Evolutionary conservation across 2,113 vertebrate species (phyloP).

Genomic region (Pituophis catenifer): DNA sequence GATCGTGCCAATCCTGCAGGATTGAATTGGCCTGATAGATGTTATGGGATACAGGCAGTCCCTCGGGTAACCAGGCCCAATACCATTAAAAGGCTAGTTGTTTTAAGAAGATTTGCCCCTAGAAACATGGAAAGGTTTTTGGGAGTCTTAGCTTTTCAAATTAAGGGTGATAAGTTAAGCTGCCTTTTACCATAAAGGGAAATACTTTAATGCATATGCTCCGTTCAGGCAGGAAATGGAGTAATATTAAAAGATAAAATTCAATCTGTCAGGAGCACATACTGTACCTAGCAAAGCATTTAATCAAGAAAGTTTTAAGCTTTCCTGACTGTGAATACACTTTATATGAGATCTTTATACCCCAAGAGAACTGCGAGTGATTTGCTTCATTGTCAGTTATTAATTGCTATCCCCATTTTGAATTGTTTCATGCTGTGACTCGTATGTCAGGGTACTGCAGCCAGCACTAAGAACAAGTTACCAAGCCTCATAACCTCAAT

Average conservation of each 20-base stretch:
- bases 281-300: neutral
- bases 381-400: neutral
- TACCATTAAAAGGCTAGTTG: neutral
- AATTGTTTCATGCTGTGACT: neutral
- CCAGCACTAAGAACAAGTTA: constrained; percentile 98
- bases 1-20: neutral
- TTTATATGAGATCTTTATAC: neutral
- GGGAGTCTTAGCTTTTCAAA: neutral
- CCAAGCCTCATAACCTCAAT: constrained; percentile 94
- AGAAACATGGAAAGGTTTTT: neutral
- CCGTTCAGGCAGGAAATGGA: neutral
- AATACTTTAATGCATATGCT: neutral
- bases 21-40: neutral
- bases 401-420: neutral
- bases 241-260: neutral
- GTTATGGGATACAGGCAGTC: neutral
- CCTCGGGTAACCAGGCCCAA: neutral
- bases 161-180: neutral
- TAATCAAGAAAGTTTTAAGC: neutral
- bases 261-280: neutral
- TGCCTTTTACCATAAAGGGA: neutral
- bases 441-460: constrained; percentile 85
- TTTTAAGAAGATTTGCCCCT: neutral
- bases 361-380: neutral
- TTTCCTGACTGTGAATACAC: neutral